These are phyloP conservation scores for Sialis lutaria DNA, from an alignment of 2,888 invertebrate genomes.

Conservation along the genomic window DNA sequence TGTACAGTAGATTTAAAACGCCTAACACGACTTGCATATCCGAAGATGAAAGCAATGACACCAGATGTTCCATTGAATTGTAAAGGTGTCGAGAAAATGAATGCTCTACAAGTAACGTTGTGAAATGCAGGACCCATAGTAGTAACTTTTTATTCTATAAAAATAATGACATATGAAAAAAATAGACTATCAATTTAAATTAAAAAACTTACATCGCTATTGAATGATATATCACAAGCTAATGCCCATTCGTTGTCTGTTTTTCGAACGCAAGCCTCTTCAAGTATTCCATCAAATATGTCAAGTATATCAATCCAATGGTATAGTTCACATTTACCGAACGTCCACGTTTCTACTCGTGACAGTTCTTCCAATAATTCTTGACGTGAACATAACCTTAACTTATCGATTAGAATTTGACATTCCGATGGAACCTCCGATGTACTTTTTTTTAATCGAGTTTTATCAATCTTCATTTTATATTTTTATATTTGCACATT, in stretches of 20 bases:
- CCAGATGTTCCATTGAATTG: constrained; percentile 73
- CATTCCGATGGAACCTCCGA: constrained; percentile 70
- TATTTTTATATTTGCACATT: background rate
- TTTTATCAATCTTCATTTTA: constrained; percentile 67
- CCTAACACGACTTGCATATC: constrained; percentile 72
- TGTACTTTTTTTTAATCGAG: constrained; percentile 64
- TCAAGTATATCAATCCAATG: constrained; percentile 77
- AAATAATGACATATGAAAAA: background rate
- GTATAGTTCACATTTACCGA: constrained; percentile 71
- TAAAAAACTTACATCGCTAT: constrained; percentile 30
- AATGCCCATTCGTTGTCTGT: constrained; percentile 49
- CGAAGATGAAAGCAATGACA: constrained; percentile 56
- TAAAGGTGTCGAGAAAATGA: constrained; percentile 74
- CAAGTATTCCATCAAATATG: constrained; percentile 54
- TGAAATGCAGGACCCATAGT: constrained; percentile 61
- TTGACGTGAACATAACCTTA: constrained; percentile 44
- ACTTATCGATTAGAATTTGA: constrained; percentile 52
- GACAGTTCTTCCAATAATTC: constrained; percentile 50
- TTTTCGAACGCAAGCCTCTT: constrained; percentile 47
- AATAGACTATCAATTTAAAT: background rate
- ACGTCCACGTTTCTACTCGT: constrained; percentile 64
- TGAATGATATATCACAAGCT: constrained; percentile 51
- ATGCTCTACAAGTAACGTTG: constrained; percentile 69
- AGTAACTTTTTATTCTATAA: constrained; percentile 50
- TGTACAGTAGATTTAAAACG: constrained; percentile 68